Evolutionary conservation across 2,888 invertebrate genomes (phyloP), one percentile per base, ranked within the genome.

Genomic region (Hirudinaria manillensis): DNA sequence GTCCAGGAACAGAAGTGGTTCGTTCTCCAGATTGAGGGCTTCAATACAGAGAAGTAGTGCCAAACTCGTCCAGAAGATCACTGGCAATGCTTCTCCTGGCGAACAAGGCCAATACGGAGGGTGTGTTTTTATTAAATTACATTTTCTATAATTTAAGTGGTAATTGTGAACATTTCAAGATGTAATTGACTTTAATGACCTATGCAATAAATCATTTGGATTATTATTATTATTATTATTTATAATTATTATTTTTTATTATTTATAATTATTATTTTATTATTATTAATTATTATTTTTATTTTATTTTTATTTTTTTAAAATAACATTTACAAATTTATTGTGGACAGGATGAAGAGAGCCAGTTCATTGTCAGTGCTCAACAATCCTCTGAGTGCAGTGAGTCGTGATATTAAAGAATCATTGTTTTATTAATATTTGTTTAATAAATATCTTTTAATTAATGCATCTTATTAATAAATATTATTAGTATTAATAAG

Each of bases 1-100:
- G 36, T 32, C 61, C n/a, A 68, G 70, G 16, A 61, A 38, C 38
- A 89, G 90, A 83, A 90, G 89, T 86, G 89, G 89, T 81, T 90
- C 90, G 84, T 89, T 90, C 87, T 88, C 89, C 83, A 89, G 89
- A 87, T 88, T 90, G 81, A 88, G 89, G 85, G 89, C 89, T 82
- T 89, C 89, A 80, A 88, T 90, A 85, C 87, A 89, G 84, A 89
- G 89, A 80, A 89, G 89, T 82, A 89, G 90, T 82, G 89, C 89
- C 84, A 89, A 90, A 84, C 88, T 90, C 84, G 88, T 90, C 84
- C 88, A 87, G 85, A 89, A 89, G 84, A 86, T 90, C 82, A 88
- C 75, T n/a, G 70, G 70, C 56, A 55, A 45, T 32, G 51, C 32
- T n/a, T 53, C 45, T 61, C 70, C 75, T 6, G 24, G 29, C 13